Base-by-base conservation (phyloP, 2,797 vertebrate species). In the Carapus acus region DNA sequence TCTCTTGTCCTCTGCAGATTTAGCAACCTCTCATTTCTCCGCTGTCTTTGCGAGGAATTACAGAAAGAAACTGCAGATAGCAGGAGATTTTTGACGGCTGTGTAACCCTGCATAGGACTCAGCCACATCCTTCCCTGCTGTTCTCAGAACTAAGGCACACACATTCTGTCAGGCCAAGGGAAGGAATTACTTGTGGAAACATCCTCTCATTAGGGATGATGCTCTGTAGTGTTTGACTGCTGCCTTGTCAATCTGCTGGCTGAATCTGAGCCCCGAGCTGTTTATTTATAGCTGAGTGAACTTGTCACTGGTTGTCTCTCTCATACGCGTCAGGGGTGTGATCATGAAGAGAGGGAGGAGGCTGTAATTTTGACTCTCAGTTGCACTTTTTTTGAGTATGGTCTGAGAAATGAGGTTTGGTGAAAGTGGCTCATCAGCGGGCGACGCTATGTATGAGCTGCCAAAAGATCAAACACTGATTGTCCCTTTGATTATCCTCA, bases 1-100 rank as follows among this genome's bases (percentile, higher is more conserved):
- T 74, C 76, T 72, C 77, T 79, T 80, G 81, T 81, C 76, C 77
- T 74, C 57, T 54, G 66, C 71, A 79, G 78, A 82, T 81, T 78
- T 74, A 67, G 67, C 63, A 71, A 54, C 31, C 54, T 79, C 74
- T 76, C 61, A 44, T 74, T 81, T 74, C 58, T 78, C 54, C 43
- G 18, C 61, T 33, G 57, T 49, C 22, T 50, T 69, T 63, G 46
- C 34, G 12, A 17, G 45, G 56, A 65, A 59, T 54, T 44, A 62
- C 60, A 27, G 73, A 63, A 54, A 62, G 77, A 74, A 69, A 71
- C 20, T 12, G 39, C 56, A 20, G 54, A 18, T 54, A 69, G 68
- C 50, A 67, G 76, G 73, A 52, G 29, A 66, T 42, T 49, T 27
- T 58, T 44, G 61, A 41, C 54, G 61, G 19, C 57, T 54, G 58